phyloP scores from a whole-genome alignment of 1,140 invertebrate species.

The Frieseomelitta varia region DNA sequence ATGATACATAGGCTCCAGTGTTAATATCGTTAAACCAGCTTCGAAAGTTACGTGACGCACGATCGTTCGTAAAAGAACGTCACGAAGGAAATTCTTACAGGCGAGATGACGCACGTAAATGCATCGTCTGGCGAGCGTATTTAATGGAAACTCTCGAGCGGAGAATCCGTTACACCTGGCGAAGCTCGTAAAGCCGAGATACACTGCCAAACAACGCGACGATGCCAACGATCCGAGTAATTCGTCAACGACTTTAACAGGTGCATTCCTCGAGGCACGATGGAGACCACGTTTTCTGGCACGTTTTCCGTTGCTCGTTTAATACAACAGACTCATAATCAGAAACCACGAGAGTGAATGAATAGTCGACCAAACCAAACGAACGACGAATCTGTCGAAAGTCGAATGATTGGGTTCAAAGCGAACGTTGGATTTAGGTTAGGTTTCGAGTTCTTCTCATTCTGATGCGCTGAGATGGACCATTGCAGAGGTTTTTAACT shows the following conservation, averaged over 20 bases:
- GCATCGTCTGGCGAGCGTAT: neutral
- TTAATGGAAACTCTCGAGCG: neutral
- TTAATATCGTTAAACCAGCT: too few relatives aligned
- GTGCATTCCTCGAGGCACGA: slow-evolving; percentile 4
- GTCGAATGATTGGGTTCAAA: neutral
- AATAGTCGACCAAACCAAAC: neutral
- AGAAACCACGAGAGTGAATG: slow-evolving; percentile 5
- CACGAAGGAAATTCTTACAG: neutral
- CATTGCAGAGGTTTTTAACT: too few relatives aligned
- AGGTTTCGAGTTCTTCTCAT: too few relatives aligned
- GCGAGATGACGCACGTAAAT: too few relatives aligned
- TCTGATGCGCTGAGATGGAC: too few relatives aligned
- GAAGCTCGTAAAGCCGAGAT: neutral
- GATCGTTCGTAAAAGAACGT: neutral
- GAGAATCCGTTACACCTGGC: neutral
- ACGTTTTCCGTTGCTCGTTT: neutral
- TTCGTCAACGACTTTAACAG: slow-evolving; percentile 24
- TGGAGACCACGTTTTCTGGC: neutral
- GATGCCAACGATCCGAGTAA: slow-evolving; percentile 21
- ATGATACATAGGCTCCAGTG: too few relatives aligned
- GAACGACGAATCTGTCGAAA: neutral
- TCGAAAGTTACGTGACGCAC: neutral
- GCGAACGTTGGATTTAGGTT: too few relatives aligned
- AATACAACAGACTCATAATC: neutral
- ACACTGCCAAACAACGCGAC: neutral